Base-by-base conservation (phyloP, 2,888 invertebrate species). In the Meteorus colon region DNA sequence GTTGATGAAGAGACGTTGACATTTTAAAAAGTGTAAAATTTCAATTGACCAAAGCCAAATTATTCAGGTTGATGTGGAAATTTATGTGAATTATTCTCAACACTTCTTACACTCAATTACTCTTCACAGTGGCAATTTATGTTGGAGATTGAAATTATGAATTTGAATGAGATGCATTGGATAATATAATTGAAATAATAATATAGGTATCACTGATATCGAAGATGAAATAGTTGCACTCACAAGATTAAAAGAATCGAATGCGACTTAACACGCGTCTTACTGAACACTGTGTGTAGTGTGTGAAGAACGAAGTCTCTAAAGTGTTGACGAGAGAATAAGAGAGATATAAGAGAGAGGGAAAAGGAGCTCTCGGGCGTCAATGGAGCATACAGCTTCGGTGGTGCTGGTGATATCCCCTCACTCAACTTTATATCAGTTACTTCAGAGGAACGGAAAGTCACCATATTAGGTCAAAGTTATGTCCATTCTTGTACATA, bases 1-100 rank as follows among this genome's bases (percentile, higher is more conserved):
- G 93, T 84, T 93, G 93, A 88, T 93, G 93, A 77, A 82, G 82
- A 67, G 87, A 80, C 24, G 55, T 55, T 12, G 87, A 83, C 82
- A 86, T 85, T 84, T 85, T 86, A 70, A 2, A 48, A 27, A 41
- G 29, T 29, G 16, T 66, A 10, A 41, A 34, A 34, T 34, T 34
- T 34, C 34, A 41, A 41, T 34, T 34, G 41, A 2, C 12, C 12
- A 12, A 12, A 41, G 8, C 0, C 34, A 12, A 41, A 41, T 41
- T 8, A 41, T 41, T 12, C 8, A 2, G 12, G 8, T 12, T 41
- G 12, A 41, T 34, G 8, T 24, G 8, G 2, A 12, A 41, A 8
- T 41, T 41, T 12, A 41, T 12, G 12, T 1, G 2, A 12, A 41
- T 12, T 41, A 41, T 12, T 41, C 8, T 10, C 41, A 41, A 12